Evolutionary conservation across 1,140 invertebrate genomes (phyloP).

Genomic region (Pemphigus obesinymphae): DNA sequence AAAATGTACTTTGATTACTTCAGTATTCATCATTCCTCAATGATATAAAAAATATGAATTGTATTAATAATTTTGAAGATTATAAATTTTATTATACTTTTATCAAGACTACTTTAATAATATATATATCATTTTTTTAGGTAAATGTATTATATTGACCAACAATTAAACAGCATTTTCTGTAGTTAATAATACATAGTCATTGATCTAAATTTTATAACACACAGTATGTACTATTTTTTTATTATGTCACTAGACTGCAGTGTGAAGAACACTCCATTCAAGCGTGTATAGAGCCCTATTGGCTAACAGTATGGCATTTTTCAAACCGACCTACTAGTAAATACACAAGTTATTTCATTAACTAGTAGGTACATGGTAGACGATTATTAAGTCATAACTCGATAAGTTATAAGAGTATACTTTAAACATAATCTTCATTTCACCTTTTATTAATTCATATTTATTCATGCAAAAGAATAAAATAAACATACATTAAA

Average conservation of each 20-base stretch:
- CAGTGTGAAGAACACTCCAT: background rate
- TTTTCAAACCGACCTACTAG: background rate
- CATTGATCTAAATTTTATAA: background rate
- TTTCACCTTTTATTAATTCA: background rate
- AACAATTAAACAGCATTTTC: no score
- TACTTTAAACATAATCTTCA: background rate
- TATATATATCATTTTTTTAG: no score
- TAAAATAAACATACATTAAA: background rate
- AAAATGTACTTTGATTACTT: no score
- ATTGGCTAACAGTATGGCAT: background rate
- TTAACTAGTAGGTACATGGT: background rate
- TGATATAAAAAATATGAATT: no score
- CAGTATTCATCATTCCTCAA: no score
- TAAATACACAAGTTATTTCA: background rate
- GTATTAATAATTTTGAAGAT: no score
- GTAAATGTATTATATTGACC: no score
- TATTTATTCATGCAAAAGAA: constrained; percentile 5
- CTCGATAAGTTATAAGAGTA: no score
- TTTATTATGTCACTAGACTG: background rate
- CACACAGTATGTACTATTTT: background rate
- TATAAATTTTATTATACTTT: no score
- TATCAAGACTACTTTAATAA: no score
- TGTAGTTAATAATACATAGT: background rate
- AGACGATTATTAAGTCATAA: background rate
- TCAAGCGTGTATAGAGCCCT: background rate